These are phyloP conservation scores for Tethea ocularis DNA, from an alignment of 2,888 invertebrate species.

Conservation along the genomic window DNA sequence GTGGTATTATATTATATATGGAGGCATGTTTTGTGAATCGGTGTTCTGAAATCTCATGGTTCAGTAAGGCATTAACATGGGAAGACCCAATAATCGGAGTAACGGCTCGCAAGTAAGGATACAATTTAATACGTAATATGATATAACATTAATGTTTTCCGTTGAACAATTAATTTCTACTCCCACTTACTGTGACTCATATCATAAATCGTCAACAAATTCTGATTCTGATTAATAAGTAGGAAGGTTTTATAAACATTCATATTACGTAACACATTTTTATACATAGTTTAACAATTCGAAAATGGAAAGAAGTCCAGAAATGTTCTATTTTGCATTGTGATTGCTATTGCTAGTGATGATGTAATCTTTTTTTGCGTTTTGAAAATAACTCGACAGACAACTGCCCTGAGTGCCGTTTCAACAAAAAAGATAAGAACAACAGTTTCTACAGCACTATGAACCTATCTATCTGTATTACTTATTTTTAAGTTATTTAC, in stretches of 20 bases:
- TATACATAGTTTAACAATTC: no score
- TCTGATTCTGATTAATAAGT: not conserved
- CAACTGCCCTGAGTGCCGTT: no score
- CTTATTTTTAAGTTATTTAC: no score
- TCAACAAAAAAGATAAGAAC: no score
- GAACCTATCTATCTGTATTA: no score
- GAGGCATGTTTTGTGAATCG: conserved; percentile 77
- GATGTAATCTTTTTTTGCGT: no score
- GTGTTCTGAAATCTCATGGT: conserved; percentile 80
- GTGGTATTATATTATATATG: conserved; percentile 78
- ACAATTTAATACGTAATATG: not conserved
- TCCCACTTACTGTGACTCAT: conserved; percentile 28
- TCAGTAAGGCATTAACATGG: conserved; percentile 58
- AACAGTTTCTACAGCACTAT: no score
- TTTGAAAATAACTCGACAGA: no score
- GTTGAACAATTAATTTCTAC: conserved; percentile 33
- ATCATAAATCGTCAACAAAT: conserved; percentile 22
- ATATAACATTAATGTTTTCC: conserved; percentile 25
- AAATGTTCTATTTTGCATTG: no score
- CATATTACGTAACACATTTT: not conserved
- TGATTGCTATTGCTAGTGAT: no score
- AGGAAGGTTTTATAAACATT: conserved; percentile 2
- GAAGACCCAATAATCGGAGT: conserved; percentile 41
- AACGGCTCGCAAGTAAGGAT: conserved; percentile 34
- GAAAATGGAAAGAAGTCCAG: no score